Conservation (phyloP, 2,113 vertebrate species). For the Vidua chalybeata region DNA sequence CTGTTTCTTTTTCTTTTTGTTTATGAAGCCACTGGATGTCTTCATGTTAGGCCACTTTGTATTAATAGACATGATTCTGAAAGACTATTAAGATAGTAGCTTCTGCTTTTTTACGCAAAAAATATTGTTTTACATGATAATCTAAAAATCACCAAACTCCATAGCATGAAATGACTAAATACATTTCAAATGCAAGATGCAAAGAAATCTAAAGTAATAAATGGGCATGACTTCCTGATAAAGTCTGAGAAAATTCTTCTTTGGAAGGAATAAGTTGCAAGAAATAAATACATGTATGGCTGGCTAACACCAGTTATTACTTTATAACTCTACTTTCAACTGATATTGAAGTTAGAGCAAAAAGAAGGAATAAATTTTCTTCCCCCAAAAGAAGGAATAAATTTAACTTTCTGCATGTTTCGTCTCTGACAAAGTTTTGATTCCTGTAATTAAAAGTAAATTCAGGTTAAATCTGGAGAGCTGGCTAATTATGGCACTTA, state of each 20-base stretch:
- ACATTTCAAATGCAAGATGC: neutral
- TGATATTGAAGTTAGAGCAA: neutral
- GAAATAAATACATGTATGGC: neutral
- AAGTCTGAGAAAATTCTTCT: neutral
- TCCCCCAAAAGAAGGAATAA: neutral
- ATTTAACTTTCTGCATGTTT: neutral
- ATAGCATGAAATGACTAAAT: neutral
- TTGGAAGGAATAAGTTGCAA: neutral
- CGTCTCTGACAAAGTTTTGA: neutral
- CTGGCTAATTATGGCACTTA: neutral
- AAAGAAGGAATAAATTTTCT: neutral
- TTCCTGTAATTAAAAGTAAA: neutral
- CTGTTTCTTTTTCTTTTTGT: rapidly evolving
- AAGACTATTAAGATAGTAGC: neutral
- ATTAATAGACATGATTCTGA: neutral
- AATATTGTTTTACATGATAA: neutral
- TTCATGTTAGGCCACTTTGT: neutral
- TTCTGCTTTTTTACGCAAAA: neutral
- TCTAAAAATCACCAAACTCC: neutral
- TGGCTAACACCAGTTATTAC: neutral
- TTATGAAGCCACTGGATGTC: neutral
- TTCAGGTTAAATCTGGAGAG: neutral
- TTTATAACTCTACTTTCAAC: neutral
- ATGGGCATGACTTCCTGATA: neutral
- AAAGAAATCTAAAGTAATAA: neutral